A percentile compares a stretch with the other conserved stretches of the same genome.
These are phyloP conservation scores for Corythoichthys intestinalis DNA, from an alignment of 2,113 vertebrate genomes.

Conservation along the genomic window DNA sequence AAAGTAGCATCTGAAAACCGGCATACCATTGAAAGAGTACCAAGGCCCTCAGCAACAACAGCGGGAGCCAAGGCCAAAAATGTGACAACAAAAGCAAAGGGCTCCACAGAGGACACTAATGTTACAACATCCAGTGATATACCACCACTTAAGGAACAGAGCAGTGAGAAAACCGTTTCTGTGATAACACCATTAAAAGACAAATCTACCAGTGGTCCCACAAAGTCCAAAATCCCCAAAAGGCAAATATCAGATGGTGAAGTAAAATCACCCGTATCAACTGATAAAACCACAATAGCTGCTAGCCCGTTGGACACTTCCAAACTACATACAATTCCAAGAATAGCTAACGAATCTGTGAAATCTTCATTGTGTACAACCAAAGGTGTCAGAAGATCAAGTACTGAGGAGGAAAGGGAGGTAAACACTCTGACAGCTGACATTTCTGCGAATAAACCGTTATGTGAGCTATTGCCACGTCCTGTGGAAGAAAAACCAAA, in stretches of 20 bases:
- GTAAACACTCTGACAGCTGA: constrained; percentile 21
- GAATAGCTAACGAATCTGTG: constrained; percentile 40
- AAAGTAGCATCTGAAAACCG: constrained; percentile 36
- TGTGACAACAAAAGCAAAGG: constrained; percentile 46
- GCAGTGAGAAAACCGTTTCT: constrained; percentile 36
- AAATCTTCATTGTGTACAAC: constrained; percentile 23
- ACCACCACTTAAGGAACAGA: constrained; percentile 26
- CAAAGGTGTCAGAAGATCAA: constrained; percentile 34
- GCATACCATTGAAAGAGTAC: constrained; percentile 20
- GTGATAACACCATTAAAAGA: constrained; percentile 51
- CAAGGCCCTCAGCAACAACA: constrained; percentile 39
- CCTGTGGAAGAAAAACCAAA: constrained; percentile 23
- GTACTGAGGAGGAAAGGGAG: constrained; percentile 42
- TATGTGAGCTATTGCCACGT: constrained; percentile 19
- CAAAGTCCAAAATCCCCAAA: constrained; percentile 70
- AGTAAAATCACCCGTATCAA: constrained; percentile 45
- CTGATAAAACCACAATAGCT: constrained; percentile 34
- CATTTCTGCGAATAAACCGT: constrained; percentile 40
- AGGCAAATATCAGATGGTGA: constrained; percentile 48
- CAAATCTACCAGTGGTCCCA: constrained; percentile 18
- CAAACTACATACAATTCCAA: constrained; percentile 42
- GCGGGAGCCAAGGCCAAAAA: constrained; percentile 47
- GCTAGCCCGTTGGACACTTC: constrained; percentile 11
- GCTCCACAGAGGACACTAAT: constrained; percentile 36
- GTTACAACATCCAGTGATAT: constrained; percentile 20